Evolutionary conservation across 1,140 invertebrate genomes (phyloP), one percentile per base, ranked within the genome.

Genomic region (Agraylea sexmaculata): DNA sequence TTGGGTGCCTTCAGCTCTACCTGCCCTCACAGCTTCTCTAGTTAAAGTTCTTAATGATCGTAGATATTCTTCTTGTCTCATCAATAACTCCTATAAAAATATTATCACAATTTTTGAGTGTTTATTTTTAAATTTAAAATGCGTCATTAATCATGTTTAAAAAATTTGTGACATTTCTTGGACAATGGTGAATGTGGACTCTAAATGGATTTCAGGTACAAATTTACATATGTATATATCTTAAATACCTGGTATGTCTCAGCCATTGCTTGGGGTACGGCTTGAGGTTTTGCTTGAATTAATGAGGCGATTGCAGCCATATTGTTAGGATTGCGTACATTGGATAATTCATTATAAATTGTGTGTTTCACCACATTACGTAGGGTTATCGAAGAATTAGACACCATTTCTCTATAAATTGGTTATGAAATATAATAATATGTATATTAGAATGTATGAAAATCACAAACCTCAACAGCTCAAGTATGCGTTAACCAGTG

Each of bases 321-420:
- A 61, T 95, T 96, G 64, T 94, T 95, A 0, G 87, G 86, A 70
- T 93, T 94, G 32, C 91, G 73, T 4, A 80, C 77, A 52, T 83
- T 82, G 0, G 89, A 92, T 21, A 97, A 66, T 66, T 97, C 92
- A 63, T 96, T 96, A 62, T 91, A 92, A 45, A 96, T 83, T 0
- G 90, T 91, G 51, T 90, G 81, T 47, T 88, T 92, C 43, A 97
- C 62, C 23, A 94, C 77, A n/a, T 83, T 82, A 19, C 75, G 71
- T 6, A 95, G 61, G 54, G 94, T 92, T 13, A 87, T 83, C 4
- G 81, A 74, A 56, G 86, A 81, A 10, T 77, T 75, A 20, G 68
- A 62, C 34, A 87, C 70, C 60, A 88, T 71, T 58, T 88, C 85
- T 51, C 78, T 80, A 55, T n/a, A 55, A 58, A 25, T 25, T 25